Conservation (phyloP, 2,113 vertebrate species). For the Anas platyrhynchos region DNA sequence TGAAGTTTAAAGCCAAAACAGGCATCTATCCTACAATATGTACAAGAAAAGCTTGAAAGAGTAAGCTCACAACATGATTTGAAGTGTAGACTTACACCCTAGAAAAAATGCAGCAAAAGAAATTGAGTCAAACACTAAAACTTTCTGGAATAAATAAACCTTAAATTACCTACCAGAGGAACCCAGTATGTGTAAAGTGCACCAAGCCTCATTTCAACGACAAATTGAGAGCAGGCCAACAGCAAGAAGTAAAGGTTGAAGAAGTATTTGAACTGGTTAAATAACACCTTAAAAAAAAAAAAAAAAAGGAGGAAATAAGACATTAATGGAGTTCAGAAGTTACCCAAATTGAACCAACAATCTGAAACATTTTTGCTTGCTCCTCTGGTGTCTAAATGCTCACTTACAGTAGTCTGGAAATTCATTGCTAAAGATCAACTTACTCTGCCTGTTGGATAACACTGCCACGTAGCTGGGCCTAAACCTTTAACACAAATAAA, state of each 20-base stretch:
- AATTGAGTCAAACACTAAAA: neutral
- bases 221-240: slow-evolving; percentile 96
- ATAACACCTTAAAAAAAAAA: slow-evolving; percentile 84
- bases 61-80: neutral
- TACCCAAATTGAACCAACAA: neutral
- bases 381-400: neutral
- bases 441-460: neutral
- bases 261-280: slow-evolving; percentile 98
- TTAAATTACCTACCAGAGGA: slow-evolving; percentile 87
- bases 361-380: neutral
- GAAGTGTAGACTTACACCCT: neutral
- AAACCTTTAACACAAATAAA: neutral
- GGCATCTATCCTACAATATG: neutral
- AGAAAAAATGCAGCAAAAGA: neutral
- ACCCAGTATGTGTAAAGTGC: slow-evolving; percentile 98
- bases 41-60: neutral
- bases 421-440: neutral
- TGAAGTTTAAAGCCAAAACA: neutral
- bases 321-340: neutral
- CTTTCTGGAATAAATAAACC: neutral
- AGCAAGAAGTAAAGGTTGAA: slow-evolving; percentile 98
- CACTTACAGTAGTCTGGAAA: neutral
- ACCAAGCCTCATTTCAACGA: slow-evolving; percentile 91
- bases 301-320: neutral
- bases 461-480: neutral